Base-by-base conservation (phyloP, 1,140 invertebrate species). In the Trichonephila inaurata region DNA sequence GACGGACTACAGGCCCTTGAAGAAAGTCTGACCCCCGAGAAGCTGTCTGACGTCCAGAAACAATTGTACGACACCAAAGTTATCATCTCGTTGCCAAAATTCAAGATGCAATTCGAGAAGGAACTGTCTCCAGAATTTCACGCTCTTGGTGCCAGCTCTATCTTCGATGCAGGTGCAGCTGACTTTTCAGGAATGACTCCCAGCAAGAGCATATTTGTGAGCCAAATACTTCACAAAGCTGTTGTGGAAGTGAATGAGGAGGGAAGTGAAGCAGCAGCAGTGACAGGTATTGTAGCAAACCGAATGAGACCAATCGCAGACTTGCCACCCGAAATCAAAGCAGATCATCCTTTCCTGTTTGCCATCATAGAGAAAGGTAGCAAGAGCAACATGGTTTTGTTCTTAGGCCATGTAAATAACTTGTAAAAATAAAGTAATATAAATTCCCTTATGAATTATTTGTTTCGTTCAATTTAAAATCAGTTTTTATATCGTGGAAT, bases 201-300 rank as follows among this genome's bases (percentile, higher is more conserved):
- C 28, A 14, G 28, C 7, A 88, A 64, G 18, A 58, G 94, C 14
- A 64, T 95, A 1, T 94, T 60, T 18, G 95, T 96, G 3, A 95
- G 94, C 16, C 89, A 95, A 51, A 95, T 96, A 16, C 94, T 96
- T 19, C 96, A 97, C 94, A 96, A 96, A 95, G 96, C 97, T 2
- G 95, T 96, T 69, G 96, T 97, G 4, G 96, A 97, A 89, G 95
- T 98, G 3, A 97, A 97, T n/a, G 97, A 98, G 95, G 96, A 96
- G 66, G 97, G 97, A 24, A 98, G 97, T 0, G 97, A 97, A 95
- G 97, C 97, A 2, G 97, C 97, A 0, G 97, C 97, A 0, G 96
- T 97, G 0, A 97, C 97, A 0, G 95, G 96, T 0, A 96, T 97
- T 21, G 61, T 94, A 16, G 33, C 66, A 8, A 88, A 24, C 21